phyloP scores from a whole-genome alignment of 2,888 invertebrate genomes.

The Drosophila nr. perissopoda region DNA sequence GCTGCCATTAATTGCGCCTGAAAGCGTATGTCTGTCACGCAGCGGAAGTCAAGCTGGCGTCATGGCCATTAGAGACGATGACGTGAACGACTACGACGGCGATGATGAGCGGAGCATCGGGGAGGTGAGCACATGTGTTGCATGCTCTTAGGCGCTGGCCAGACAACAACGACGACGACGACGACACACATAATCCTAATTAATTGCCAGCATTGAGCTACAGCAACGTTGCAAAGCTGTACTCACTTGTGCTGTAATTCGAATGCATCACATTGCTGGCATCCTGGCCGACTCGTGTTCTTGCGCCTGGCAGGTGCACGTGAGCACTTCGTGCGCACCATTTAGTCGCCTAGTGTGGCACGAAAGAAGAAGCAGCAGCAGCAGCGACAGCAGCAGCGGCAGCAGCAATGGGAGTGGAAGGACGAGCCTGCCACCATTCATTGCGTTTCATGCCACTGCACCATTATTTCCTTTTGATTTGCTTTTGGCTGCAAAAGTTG shows the following conservation, averaged over 20 bases:
- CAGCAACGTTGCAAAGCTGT: constrained; percentile 39
- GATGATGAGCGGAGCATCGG: constrained; percentile 13
- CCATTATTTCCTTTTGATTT: constrained; percentile 80
- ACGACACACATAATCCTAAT: constrained; percentile 80
- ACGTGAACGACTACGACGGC: neutral
- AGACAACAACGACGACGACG: constrained; percentile 34
- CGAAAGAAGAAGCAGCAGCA: constrained; percentile 12
- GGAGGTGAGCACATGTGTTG: constrained; percentile 54
- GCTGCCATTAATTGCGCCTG: constrained; percentile 63
- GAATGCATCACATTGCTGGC: constrained; percentile 45
- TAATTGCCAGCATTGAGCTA: constrained; percentile 72
- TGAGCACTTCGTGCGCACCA: constrained; percentile 78
- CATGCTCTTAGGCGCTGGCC: constrained; percentile 68
- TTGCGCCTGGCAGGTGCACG: constrained; percentile 65
- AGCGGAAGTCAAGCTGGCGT: constrained; percentile 69
- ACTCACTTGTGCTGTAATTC: constrained; percentile 48
- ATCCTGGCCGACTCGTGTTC: constrained; percentile 9
- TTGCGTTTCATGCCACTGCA: constrained; percentile 59
- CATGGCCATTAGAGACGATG: constrained; percentile 34
- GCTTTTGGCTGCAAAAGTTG: constrained; percentile 77
- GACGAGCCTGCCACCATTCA: constrained; percentile 24
- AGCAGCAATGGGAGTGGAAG: constrained; percentile 1
- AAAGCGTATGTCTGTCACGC: constrained; percentile 57
- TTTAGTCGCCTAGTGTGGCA: constrained; percentile 56
- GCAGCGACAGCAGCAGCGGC: neutral